Evolutionary conservation across 2,797 vertebrate genomes (phyloP), one percentile per base, ranked within the genome.

Genomic region (Artibeus jamaicensis): DNA sequence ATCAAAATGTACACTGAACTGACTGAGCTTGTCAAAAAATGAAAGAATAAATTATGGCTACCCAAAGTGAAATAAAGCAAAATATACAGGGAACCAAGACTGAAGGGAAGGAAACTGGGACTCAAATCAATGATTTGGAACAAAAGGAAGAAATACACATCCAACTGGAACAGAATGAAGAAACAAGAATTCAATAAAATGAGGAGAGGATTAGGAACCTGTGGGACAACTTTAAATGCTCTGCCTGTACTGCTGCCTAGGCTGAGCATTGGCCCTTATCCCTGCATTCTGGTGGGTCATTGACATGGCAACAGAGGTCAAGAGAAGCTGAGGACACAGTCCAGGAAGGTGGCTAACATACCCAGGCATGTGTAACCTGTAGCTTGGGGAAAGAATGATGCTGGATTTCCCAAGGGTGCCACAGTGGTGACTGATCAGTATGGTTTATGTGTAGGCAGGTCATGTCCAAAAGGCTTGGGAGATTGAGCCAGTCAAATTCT

Each of bases 261-360:
- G 95, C 86, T 67, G 99, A 98, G 29, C 97, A 83, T 34, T 97
- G 78, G 71, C 89, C 97, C 5, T 73, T 84, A 98, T 97, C 26
- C 98, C 98, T 86, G 99, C 99, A 11, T 98, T 99, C 83, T 99
- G 99, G 99, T 99, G 99, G 99, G 97, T 99, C 39, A 97, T 96
- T 77, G 97, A 95, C 3, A 44, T 82, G 16, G 96, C 97, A 83
- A 73, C 97, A 18, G 98, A 99, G 93, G 95, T 99, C 91, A 98
- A 98, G 39, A 99, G 99, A 99, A 99, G 97, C 95, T 99, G 89
- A 98, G 98, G 1, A 95, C 96, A 71, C 98, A 98, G 48, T 99
- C 99, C 32, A 98, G 97, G 93, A 99, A 98, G 97, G 97, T 98
- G 11, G 99, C 99, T 78, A 99, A 99, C 18, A 93, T 99, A 0